Conservation (phyloP, 1,140 invertebrate species). For the Helicoverpa zea region DNA sequence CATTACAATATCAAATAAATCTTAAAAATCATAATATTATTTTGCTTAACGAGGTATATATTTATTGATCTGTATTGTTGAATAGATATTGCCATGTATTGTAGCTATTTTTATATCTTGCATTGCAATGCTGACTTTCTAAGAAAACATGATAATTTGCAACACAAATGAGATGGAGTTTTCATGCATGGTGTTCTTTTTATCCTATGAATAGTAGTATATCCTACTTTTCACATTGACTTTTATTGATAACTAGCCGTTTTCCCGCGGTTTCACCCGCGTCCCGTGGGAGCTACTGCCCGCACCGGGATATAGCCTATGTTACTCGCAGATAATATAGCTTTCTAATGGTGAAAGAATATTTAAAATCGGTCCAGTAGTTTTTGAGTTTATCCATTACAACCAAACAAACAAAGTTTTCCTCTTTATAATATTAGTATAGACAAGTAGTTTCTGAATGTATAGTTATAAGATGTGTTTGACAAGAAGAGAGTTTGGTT, state of each 20-base stretch:
- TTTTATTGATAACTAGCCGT: neutral
- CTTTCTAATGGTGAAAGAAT: too few species aligned
- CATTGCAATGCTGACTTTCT: constrained; percentile 31
- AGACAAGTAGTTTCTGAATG: neutral
- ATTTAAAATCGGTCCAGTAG: too few species aligned
- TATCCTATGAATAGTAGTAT: constrained; percentile 2
- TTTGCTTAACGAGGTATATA: neutral
- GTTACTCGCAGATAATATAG: too few species aligned
- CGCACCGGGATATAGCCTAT: too few species aligned
- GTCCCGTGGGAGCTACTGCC: too few species aligned
- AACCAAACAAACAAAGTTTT: too few species aligned
- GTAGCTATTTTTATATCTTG: constrained; percentile 29
- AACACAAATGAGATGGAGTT: constrained; percentile 32
- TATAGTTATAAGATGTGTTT: too few species aligned
- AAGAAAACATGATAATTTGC: constrained; percentile 38
- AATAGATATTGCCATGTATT: constrained; percentile 10
- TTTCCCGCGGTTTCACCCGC: too few species aligned
- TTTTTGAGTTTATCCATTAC: too few species aligned
- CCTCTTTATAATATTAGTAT: too few species aligned
- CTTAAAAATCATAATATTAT: neutral
- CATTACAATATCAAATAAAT: neutral
- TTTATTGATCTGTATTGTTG: neutral
- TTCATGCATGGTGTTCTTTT: constrained; percentile 20
- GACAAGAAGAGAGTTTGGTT: too few species aligned
- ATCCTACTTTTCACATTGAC: constrained; percentile 1